phyloP scores from a whole-genome alignment of 2,888 invertebrate genomes.

The Tribolium freemani region DNA sequence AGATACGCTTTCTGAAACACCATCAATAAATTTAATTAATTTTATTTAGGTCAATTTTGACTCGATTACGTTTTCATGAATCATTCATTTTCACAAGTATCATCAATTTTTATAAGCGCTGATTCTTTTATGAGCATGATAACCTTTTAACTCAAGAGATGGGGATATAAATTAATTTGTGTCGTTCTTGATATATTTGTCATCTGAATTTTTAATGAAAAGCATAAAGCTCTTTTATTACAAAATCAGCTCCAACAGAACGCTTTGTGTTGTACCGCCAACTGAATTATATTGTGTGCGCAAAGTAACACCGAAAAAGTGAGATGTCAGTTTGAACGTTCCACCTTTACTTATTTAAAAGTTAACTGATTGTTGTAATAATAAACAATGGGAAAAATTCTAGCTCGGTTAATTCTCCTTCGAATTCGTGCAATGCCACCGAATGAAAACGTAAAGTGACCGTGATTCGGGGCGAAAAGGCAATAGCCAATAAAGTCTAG shows the following conservation, averaged over 20 bases:
- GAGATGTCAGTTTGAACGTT: background rate
- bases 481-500: constrained; percentile 62
- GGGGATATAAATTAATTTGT: background rate
- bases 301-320: too few relatives aligned
- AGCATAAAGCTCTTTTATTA: background rate
- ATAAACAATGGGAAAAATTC: too few relatives aligned
- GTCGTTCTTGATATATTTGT: background rate
- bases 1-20: constrained; percentile 20
- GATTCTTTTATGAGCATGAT: constrained; percentile 7
- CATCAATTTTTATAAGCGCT: constrained; percentile 13
- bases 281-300: too few relatives aligned
- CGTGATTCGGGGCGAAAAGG: constrained; percentile 46
- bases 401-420: background rate
- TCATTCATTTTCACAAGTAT: background rate
- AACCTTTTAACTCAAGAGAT: constrained; percentile 7
- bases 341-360: background rate
- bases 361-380: too few relatives aligned
- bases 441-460: constrained; percentile 25
- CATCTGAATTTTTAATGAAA: constrained; percentile 1
- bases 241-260: background rate
- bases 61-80: constrained; percentile 8
- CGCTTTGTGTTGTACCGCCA: too few relatives aligned
- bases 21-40: constrained; percentile 34
- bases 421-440: background rate
- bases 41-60: constrained; percentile 23